phyloP scores from a whole-genome alignment of 30 jellyfish, hydroid and myxozoan species.

The Hydractinia echinata region DNA sequence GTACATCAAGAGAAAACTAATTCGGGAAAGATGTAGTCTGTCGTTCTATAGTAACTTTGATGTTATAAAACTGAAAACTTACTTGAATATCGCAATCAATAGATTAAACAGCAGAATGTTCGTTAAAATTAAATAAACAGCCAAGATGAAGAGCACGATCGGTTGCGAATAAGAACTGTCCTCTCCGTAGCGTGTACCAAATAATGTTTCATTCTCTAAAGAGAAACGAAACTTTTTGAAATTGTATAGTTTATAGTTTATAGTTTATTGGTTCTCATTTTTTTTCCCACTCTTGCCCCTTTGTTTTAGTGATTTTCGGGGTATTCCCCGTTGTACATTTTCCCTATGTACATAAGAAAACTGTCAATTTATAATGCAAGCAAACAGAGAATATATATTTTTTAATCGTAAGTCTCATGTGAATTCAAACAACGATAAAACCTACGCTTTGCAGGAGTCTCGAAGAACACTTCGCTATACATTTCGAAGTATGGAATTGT shows the following conservation, averaged over 20 bases:
- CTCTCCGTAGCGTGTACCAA: constrained; percentile 35
- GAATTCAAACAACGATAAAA: background rate
- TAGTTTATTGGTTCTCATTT: no score
- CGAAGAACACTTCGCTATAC: constrained; percentile 67
- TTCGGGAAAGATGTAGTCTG: no score
- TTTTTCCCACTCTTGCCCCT: no score
- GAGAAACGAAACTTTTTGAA: no score
- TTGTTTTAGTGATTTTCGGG: no score
- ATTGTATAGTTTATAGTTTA: no score
- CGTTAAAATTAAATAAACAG: constrained; percentile 56
- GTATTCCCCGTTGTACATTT: no score
- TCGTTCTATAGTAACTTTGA: no score
- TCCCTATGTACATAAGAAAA: no score
- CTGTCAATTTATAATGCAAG: no score
- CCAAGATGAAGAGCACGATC: constrained; percentile 55
- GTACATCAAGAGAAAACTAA: no score
- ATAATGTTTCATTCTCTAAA: constrained; percentile 47
- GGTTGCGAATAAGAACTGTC: constrained; percentile 47
- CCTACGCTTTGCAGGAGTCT: background rate
- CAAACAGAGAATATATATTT: background rate
- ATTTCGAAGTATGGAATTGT: constrained; percentile 70
- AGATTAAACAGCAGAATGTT: constrained; percentile 65
- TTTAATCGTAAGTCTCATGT: background rate
- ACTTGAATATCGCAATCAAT: constrained; percentile 77
- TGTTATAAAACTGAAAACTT: constrained; percentile 1